Conservation (phyloP, 2,888 invertebrate species). For the Muschampia plurimacula region DNA sequence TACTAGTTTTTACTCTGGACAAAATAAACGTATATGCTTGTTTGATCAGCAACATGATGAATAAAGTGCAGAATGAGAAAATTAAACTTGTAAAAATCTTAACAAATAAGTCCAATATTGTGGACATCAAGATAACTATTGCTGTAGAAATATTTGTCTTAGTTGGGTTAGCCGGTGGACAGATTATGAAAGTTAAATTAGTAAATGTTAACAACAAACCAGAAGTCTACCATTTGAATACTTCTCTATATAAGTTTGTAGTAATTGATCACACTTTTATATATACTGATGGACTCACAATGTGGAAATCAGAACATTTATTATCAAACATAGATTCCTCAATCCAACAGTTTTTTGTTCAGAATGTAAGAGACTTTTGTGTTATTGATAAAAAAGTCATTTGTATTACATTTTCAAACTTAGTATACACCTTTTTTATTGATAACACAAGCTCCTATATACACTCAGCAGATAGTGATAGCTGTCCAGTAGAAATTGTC, state of each 20-base stretch:
- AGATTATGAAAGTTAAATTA: conserved; percentile 60
- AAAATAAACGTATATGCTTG: conserved; percentile 58
- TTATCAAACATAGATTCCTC: conserved; percentile 52
- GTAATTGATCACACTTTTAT: conserved; percentile 55
- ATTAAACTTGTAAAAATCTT: conserved; percentile 58
- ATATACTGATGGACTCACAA: conserved; percentile 67
- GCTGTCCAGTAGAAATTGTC: conserved; percentile 58
- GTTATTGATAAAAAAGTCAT: conserved; percentile 59
- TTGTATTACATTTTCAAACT: conserved; percentile 67
- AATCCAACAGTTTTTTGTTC: conserved; percentile 61
- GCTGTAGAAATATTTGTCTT: conserved; percentile 52
- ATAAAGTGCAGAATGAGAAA: conserved; percentile 41
- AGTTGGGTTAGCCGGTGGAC: conserved; percentile 64
- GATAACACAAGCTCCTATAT: conserved; percentile 57
- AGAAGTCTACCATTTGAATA: conserved; percentile 64
- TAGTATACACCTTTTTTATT: conserved; percentile 62
- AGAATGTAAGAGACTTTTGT: conserved; percentile 65
- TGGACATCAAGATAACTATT: conserved; percentile 56
- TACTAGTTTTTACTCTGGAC: conserved; percentile 53
- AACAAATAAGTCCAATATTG: conserved; percentile 65
- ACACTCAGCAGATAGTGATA: conserved; percentile 47
- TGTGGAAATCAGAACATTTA: conserved; percentile 68
- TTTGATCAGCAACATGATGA: conserved; percentile 48
- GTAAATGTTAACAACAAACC: conserved; percentile 47
- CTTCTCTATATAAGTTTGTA: conserved; percentile 60